Evolutionary conservation across 2,888 invertebrate species (phyloP).

Genomic region (Dicyrtomina minuta): DNA sequence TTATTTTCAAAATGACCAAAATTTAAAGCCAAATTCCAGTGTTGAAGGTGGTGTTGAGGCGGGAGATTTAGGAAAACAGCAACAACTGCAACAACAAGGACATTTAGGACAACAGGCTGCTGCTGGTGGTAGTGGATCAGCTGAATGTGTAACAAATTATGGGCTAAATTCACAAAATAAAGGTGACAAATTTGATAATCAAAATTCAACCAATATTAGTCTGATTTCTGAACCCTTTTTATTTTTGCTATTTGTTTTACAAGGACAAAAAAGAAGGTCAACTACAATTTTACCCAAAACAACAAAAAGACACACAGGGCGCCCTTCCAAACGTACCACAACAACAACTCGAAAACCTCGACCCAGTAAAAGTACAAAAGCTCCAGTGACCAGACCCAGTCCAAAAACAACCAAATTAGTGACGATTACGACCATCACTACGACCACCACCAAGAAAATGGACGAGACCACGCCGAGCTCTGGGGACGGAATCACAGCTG

Average conservation of each 20-base stretch:
- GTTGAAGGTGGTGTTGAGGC: too few relatives aligned
- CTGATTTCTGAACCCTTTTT: too few relatives aligned
- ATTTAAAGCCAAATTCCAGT: not conserved
- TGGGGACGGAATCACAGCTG: constrained; percentile 65
- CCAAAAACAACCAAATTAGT: not conserved
- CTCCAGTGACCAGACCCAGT: not conserved
- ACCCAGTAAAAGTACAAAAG: not conserved
- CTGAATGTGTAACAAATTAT: too few relatives aligned
- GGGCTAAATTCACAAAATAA: too few relatives aligned
- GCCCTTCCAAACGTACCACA: not conserved
- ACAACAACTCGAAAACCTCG: not conserved
- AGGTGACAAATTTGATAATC: too few relatives aligned
- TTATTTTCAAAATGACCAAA: not conserved
- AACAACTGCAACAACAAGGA: too few relatives aligned
- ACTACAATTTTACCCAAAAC: not conserved
- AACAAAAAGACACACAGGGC: not conserved
- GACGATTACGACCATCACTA: not conserved
- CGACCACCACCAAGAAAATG: not conserved
- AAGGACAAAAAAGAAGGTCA: too few relatives aligned
- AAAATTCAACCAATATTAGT: too few relatives aligned
- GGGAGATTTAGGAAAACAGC: too few relatives aligned
- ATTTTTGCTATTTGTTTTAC: too few relatives aligned
- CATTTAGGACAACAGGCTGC: too few relatives aligned
- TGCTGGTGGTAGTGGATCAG: too few relatives aligned
- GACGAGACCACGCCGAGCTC: not conserved